Conservation (phyloP, 2,797 vertebrate species). For the Bryconaethiops microstoma region DNA sequence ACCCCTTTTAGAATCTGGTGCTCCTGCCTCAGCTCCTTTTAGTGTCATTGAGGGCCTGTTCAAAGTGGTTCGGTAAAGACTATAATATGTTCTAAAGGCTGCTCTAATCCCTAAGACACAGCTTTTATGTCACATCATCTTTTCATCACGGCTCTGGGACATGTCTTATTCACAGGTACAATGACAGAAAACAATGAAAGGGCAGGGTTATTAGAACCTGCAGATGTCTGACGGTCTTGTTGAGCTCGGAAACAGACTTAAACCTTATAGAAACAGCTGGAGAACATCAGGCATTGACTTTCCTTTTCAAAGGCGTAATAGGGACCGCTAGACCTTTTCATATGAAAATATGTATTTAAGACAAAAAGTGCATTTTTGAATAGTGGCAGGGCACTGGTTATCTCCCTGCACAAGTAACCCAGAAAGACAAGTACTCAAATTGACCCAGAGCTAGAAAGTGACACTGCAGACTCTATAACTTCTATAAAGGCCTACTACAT, state of each 20-base stretch:
- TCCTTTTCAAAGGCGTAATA: neutral
- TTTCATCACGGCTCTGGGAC: slow-evolving; percentile 21
- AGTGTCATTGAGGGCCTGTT: neutral
- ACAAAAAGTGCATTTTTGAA: neutral
- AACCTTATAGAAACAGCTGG: neutral
- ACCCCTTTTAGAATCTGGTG: neutral
- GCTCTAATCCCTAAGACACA: slow-evolving; percentile 9
- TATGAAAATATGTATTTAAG: neutral
- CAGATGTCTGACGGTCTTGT: slow-evolving; percentile 9
- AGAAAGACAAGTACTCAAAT: neutral
- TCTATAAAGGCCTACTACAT: neutral
- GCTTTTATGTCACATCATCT: neutral
- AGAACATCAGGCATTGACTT: neutral
- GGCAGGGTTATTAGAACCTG: neutral
- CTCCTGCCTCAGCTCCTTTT: neutral
- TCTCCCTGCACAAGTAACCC: neutral
- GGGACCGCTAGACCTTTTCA: neutral
- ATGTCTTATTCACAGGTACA: slow-evolving; percentile 14
- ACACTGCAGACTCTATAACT: slow-evolving; percentile 7
- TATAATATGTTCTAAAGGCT: neutral
- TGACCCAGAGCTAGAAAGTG: neutral
- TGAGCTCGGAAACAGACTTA: neutral
- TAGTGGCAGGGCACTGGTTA: neutral
- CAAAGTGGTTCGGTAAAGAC: slow-evolving; percentile 1
- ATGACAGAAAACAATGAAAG: slow-evolving; percentile 19